Evolutionary conservation across 2,797 vertebrate species (phyloP), one percentile per base, ranked within the genome.

Genomic region (Lutjanus campechanus): DNA sequence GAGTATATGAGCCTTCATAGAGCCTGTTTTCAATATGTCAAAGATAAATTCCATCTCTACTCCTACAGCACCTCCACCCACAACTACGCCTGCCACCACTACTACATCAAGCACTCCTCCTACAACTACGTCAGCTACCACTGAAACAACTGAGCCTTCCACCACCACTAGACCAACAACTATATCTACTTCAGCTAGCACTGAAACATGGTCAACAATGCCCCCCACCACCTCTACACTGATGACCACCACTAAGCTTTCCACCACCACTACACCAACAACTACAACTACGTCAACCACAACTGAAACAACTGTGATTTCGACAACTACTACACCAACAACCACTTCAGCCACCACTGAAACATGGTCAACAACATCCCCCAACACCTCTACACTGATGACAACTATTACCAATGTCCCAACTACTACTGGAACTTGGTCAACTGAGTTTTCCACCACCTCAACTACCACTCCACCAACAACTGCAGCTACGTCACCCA

Each of bases 31-130:
- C 6, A 70, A 65, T 77, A 54, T 3, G 56, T 9, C 44, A 46
- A 1, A 47, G 2, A 44, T 53, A 13, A 61, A 44, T 60, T 54
- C 5, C 10, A 68, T 7, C 66, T 51, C 46, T 71, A 5, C 6
- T 68, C 25, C 70, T 59, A 71, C 76, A 81, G 56, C 53, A 13
- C 1, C 54, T 53, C 43, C 29, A 25, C 5, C 73, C 3, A 77
- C 81, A 25, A 58, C 76, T 5, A n/a, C 0, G 49, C 36, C 43
- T 19, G 4, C 79, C 60, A 85, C 58, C 9, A 69, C 49, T n/a
- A 0, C 50, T 2, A 46, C 67, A 53, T 22, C 76, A 12, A 50
- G 1, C 5, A 22, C 19, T 58, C 7, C 53, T 1, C 60, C 55
- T 5, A 49, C 47, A 41, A 4, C 54, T 70, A 7, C 62, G 11